Percentiles rank a stretch among this genome's conserved stretches.
Conservation (phyloP, 2,113 vertebrate species). For the Enhydra lutris region DNA sequence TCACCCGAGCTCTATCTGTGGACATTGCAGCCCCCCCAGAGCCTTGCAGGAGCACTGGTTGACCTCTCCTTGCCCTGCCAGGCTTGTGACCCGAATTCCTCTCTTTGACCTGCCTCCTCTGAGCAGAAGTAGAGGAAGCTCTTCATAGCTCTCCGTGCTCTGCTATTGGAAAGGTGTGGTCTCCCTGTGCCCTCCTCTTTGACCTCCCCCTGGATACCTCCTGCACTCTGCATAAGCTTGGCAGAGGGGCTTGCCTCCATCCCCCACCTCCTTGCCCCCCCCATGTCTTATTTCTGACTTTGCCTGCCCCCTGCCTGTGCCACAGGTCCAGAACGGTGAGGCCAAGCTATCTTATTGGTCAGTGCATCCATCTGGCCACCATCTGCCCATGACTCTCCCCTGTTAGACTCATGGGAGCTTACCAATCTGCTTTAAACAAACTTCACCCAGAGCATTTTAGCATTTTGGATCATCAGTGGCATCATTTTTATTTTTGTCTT, state of each 20-base stretch:
- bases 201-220: neutral
- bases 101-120: neutral
- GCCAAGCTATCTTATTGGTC: neutral
- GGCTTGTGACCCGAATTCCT: neutral
- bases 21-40: neutral
- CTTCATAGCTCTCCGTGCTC: rapidly evolving
- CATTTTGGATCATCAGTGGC: neutral
- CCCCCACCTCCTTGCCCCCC: neutral
- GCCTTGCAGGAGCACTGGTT: neutral
- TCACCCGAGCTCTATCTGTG: neutral
- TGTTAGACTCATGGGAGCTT: neutral
- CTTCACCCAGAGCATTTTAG: neutral
- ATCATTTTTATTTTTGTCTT: neutral
- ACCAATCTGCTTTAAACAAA: neutral
- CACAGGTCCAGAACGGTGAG: neutral
- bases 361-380: rapidly evolving
- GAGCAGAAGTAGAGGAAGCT: neutral
- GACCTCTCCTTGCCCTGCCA: neutral
- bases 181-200: neutral
- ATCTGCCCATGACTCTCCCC: neutral
- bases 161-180: neutral
- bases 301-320: neutral
- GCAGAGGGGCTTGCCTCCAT: neutral
- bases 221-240: neutral
- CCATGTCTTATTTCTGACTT: neutral